A percentile compares a stretch with the other conserved stretches of the same genome.
These are phyloP conservation scores for Eulemur albifrons DNA, from an alignment of 2,797 vertebrate species.

Conservation along the genomic window DNA sequence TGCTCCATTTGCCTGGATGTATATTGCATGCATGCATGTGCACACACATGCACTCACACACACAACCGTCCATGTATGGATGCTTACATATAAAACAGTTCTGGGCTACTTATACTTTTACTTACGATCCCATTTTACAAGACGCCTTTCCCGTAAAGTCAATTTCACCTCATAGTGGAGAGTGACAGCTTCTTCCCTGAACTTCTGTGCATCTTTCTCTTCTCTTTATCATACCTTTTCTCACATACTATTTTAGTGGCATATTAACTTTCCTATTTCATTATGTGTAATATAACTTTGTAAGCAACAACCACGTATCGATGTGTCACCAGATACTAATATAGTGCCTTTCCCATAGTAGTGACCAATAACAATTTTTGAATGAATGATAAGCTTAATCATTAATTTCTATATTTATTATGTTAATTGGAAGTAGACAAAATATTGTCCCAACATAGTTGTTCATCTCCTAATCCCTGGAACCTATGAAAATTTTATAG, in stretches of 20 bases:
- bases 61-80: not conserved
- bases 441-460: not conserved
- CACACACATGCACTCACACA: not conserved
- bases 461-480: not conserved
- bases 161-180: not conserved
- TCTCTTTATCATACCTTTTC: not conserved
- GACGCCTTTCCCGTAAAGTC: not conserved
- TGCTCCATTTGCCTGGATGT: not conserved
- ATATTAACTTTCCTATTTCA: not conserved
- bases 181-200: not conserved
- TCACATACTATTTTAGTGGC: not conserved
- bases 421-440: not conserved
- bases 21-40: not conserved
- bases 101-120: not conserved
- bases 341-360: not conserved
- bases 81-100: not conserved
- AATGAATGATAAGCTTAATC: not conserved
- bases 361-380: not conserved
- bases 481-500: not conserved
- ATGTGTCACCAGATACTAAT: not conserved
- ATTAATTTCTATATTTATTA: not conserved
- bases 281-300: not conserved
- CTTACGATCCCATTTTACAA: not conserved
- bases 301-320: not conserved
- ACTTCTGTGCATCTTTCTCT: not conserved